Evolutionary conservation across 2,797 vertebrate species (phyloP), one percentile per base, ranked within the genome.

Genomic region (Triplophysa bombifrons): DNA sequence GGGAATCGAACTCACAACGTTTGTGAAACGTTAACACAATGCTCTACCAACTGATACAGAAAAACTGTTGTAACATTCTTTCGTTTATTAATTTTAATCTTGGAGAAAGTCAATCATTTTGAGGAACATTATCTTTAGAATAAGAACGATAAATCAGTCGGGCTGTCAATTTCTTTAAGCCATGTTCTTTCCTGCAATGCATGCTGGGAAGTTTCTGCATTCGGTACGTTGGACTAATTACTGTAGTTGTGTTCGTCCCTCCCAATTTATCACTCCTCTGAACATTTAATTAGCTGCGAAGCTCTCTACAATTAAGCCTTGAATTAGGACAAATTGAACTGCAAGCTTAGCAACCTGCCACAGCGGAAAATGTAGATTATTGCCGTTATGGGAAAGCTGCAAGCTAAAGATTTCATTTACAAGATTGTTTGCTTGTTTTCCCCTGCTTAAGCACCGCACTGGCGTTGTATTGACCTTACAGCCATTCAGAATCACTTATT

Each of bases 281-380:
- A 94, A 92, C 93, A 93, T 93, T 95, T 94, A 94, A 95, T 95
- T 95, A 94, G 90, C 88, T 92, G 91, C 90, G 86, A 89, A 89
- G 90, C 89, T 89, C 90, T 89, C 94, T 92, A 92, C 92, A 93
- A 94, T 94, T 94, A 94, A 87, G 86, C 88, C 91, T 86, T 87
- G 91, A 93, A 94, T 94, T 93, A 93, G 92, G 92, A 93, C 92
- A 92, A 93, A 94, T 94, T 92, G 90, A 94, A 93, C 88, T 89
- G 86, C 89, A 89, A 85, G 87, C 84, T 92, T 90, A 91, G 90
- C 89, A 89, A 86, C 90, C 91, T 88, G 83, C 83, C 84, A 90
- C 81, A 84, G 84, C 83, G 41, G 75, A 78, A 84, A 81, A n/a
- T 56, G 65, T 55, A 78, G 51, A 74, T 64, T 58, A 80, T 25